These are phyloP conservation scores for Poecilia latipinna DNA, from an alignment of 2,113 vertebrate genomes.

Conservation along the genomic window DNA sequence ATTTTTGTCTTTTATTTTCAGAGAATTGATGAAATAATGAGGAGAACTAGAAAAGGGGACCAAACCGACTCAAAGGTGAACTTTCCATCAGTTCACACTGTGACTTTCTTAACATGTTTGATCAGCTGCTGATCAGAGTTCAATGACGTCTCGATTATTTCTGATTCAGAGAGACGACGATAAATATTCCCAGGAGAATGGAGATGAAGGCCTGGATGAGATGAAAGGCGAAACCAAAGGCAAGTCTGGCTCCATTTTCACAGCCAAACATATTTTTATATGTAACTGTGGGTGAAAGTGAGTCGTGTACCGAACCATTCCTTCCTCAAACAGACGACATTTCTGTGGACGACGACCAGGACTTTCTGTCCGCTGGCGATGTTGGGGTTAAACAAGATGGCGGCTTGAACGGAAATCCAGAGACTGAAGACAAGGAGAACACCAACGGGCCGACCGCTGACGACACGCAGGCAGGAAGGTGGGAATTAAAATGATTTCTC, in stretches of 20 bases:
- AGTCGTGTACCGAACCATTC: neutral
- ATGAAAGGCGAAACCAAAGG: constrained; percentile 66
- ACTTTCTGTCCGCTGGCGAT: constrained; percentile 47
- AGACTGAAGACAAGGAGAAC: constrained; percentile 72
- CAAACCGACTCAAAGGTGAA: constrained; percentile 84
- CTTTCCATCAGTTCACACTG: neutral
- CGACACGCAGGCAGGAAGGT: constrained; percentile 76
- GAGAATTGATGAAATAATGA: constrained; percentile 98
- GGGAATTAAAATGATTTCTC: neutral
- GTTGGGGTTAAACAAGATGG: constrained; percentile 28
- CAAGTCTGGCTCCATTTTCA: constrained; percentile 12
- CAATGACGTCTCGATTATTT: neutral
- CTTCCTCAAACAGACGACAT: constrained; percentile 29
- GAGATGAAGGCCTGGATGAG: constrained; percentile 64
- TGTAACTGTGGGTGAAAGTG: neutral
- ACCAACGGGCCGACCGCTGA: constrained; percentile 66
- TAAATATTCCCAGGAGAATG: constrained; percentile 68
- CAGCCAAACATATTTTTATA: neutral
- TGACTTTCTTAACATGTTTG: neutral
- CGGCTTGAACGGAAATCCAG: constrained; percentile 75
- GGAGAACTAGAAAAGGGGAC: constrained; percentile 88
- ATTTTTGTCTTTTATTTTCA: constrained; percentile 60
- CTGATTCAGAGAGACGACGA: constrained; percentile 78
- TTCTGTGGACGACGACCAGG: constrained; percentile 18
- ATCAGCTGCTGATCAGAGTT: neutral